Evolutionary conservation across 2,888 invertebrate genomes (phyloP), one percentile per base, ranked within the genome.

Genomic region (Parasteatoda lunata): DNA sequence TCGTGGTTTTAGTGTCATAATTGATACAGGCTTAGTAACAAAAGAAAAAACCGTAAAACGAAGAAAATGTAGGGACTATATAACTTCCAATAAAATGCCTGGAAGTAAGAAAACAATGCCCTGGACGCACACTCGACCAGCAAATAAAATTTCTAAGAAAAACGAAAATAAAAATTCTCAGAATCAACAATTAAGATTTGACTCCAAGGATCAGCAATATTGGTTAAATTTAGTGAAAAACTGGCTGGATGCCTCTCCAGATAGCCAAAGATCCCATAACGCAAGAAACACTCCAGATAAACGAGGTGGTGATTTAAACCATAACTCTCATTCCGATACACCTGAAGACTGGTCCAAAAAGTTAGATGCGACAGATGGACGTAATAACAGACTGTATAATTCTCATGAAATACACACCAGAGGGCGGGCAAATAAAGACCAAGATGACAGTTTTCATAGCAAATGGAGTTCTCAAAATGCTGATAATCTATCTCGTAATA

Each of bases 21-120:
- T 87, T 45, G 86, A 87, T 15, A 64, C 66, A 11, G 87, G 87
- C 9, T 64, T 54, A 1, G 77, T 87, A 6, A 87, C 87, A 1
- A 87, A 87, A 65, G 87, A 87, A 77, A 87, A 87, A 68, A 87
- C 87, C 7, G 82, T 87, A 0, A 87, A 82, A 64, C 66, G 69
- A 75, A 77, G 59, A 15, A 51, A 72, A 1, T 86, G 85, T 6
- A 11, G 77, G 5, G 70, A 54, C 45, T 13, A 45, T n/a, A 52
- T 71, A 3, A 71, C 70, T 5, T 66, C 77, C 47, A 80, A 59
- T 48, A 75, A 75, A 45, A 77, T 80, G 6, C 47, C 72, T n/a
- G 48, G 80, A 4, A 77, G 72, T 66, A 65, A 68, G 5, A 77
- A 52, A 8, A 51, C 30, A 11, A 11, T 15, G 47, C 15, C 68